A percentile compares a stretch with the other conserved stretches of the same genome.
These are phyloP conservation scores for Nemotelus pantherinus DNA, from an alignment of 2,888 invertebrate genomes.

Conservation along the genomic window DNA sequence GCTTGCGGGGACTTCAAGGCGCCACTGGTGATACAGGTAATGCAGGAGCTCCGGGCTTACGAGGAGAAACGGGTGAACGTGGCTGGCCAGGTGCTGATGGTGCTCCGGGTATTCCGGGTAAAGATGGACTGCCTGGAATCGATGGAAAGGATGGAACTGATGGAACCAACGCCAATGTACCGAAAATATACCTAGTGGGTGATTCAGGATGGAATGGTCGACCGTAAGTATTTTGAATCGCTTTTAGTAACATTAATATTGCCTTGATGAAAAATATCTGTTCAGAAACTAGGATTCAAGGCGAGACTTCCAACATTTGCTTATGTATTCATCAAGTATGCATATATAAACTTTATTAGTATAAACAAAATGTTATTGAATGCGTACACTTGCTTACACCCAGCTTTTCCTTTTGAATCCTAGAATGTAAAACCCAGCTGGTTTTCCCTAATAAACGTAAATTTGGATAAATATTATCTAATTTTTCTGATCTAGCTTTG, in stretches of 20 bases:
- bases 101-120: conserved; percentile 59
- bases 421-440: too few species aligned
- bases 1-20: conserved; percentile 57
- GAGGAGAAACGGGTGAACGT: conserved; percentile 60
- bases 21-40: conserved; percentile 58
- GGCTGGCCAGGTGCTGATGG: conserved; percentile 63
- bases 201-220: conserved; percentile 58
- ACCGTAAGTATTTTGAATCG: conserved; percentile 54
- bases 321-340: background rate
- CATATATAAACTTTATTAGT: background rate
- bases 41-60: conserved; percentile 58
- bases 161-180: conserved; percentile 64
- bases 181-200: conserved; percentile 58
- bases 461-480: too few species aligned
- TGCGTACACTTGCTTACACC: too few species aligned
- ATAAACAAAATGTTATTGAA: too few species aligned
- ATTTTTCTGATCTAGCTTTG: too few species aligned
- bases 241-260: background rate
- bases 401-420: too few species aligned
- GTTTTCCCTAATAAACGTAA: too few species aligned
- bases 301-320: too few species aligned
- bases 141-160: conserved; percentile 68
- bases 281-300: too few species aligned
- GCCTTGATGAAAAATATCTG: background rate
- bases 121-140: conserved; percentile 65